These are phyloP conservation scores for Stenotaenia linearis DNA, from an alignment of 2,888 invertebrate species.

Conservation along the genomic window DNA sequence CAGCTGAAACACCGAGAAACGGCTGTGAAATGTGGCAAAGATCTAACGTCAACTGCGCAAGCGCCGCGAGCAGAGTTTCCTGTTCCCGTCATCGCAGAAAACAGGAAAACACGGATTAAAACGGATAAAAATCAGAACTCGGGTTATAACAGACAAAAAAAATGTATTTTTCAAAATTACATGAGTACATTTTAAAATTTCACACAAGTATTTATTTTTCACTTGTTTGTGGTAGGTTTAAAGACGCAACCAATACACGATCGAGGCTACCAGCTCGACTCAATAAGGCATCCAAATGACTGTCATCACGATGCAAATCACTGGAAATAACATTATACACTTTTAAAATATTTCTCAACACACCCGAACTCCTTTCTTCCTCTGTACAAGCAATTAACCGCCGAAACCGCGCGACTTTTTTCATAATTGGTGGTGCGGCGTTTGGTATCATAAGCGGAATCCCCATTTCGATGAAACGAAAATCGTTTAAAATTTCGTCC, in stretches of 20 bases:
- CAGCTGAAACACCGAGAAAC: no score
- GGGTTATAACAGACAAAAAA: no score
- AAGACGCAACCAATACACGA: background rate
- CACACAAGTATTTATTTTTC: no score
- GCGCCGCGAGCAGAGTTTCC: background rate
- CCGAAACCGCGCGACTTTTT: background rate
- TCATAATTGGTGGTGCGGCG: background rate
- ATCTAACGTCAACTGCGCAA: background rate
- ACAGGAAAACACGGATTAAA: no score
- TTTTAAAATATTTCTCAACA: background rate
- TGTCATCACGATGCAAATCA: background rate
- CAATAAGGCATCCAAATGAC: background rate
- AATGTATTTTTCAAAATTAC: no score
- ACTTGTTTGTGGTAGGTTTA: background rate
- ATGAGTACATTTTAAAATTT: no score
- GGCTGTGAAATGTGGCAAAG: no score
- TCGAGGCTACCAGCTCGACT: background rate
- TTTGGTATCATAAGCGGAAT: background rate
- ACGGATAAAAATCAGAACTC: no score
- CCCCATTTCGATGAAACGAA: background rate
- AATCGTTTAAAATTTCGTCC: background rate
- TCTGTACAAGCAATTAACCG: background rate
- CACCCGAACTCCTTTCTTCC: background rate
- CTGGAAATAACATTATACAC: background rate
- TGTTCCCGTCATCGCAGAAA: no score